Percentiles rank a stretch among this genome's conserved stretches.
phyloP scores from a whole-genome alignment of 2,113 vertebrate genomes.

The Rhea americana region DNA sequence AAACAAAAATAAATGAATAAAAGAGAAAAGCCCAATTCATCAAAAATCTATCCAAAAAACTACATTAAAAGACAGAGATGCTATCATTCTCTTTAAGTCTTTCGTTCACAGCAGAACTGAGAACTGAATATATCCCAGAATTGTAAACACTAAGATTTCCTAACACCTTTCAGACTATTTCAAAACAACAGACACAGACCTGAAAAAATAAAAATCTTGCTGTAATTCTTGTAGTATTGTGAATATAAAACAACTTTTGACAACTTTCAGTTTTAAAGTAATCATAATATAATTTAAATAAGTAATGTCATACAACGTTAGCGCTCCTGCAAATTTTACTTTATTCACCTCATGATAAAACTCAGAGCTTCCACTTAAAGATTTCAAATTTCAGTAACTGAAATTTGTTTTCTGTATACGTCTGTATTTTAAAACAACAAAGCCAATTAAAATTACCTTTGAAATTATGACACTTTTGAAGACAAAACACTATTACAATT shows the following conservation, averaged over 20 bases:
- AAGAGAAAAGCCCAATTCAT: fast-evolving
- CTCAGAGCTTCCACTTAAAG: not conserved
- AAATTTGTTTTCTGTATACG: not conserved
- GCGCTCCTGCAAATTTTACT: not conserved
- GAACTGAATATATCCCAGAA: not conserved
- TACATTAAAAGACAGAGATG: not conserved
- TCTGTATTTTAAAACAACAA: not conserved
- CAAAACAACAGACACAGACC: not conserved
- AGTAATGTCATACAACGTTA: not conserved
- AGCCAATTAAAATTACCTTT: not conserved
- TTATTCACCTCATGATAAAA: not conserved
- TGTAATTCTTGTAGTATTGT: not conserved
- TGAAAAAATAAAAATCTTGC: not conserved
- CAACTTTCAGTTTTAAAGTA: not conserved
- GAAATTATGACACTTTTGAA: not conserved
- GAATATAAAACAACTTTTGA: not conserved
- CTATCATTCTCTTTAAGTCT: not conserved
- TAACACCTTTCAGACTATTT: not conserved
- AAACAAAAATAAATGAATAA: not conserved
- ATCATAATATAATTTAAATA: not conserved
- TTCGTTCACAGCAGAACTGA: not conserved
- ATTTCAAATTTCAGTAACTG: not conserved
- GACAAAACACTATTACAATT: not conserved
- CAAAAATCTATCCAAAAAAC: not conserved
- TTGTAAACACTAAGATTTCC: too few relatives aligned